Evolutionary conservation across 2,797 vertebrate genomes (phyloP), one percentile per base, ranked within the genome.

Genomic region (Holocentrus rufus): DNA sequence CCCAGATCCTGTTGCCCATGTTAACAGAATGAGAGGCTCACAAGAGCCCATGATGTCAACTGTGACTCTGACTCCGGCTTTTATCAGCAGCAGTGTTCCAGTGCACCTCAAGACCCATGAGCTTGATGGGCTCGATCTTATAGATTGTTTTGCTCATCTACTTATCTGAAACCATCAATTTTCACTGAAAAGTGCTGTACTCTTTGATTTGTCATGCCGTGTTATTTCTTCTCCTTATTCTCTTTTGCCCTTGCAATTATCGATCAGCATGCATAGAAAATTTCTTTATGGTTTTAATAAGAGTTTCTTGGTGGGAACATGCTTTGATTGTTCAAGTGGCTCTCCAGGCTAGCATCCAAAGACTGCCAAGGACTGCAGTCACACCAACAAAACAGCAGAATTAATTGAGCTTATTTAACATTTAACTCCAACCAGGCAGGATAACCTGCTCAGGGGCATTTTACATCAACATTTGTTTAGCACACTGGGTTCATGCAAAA

Each of bases 1-100:
- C 36, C 47, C 7, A 6, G 36, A 58, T 77, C 31, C 53, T 54
- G 49, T 61, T 71, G 14, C 64, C 68, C 30, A 52, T 62, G 61
- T 61, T 72, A 3, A 17, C 54, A 7, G 36, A 42, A 20, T 22
- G 58, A 15, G 58, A 60, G 36, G 36, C 31, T 59, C 34, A 22
- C 30, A 34, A 8, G 5, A 34, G 3, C 53, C 25, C 13, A 23
- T 31, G 27, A 25, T 34, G 30, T 57, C 55, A 57, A 7, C n/a
- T 47, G 22, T 17, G 4, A 27, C 25, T 22, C 15, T 54, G 20
- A 27, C 25, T 22, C 15, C 25, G 20, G 17, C 50, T 52, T 22
- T 52, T 11, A 52, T 54, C 52, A 54, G n/a, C 50, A 20, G n/a
- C 17, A 22, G 2, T 25, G 52, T 54, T 14, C 52, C 52, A 27